Evolutionary conservation across 2,113 vertebrate genomes (phyloP), one percentile per base, ranked within the genome.

Genomic region (Eurypyga helias): DNA sequence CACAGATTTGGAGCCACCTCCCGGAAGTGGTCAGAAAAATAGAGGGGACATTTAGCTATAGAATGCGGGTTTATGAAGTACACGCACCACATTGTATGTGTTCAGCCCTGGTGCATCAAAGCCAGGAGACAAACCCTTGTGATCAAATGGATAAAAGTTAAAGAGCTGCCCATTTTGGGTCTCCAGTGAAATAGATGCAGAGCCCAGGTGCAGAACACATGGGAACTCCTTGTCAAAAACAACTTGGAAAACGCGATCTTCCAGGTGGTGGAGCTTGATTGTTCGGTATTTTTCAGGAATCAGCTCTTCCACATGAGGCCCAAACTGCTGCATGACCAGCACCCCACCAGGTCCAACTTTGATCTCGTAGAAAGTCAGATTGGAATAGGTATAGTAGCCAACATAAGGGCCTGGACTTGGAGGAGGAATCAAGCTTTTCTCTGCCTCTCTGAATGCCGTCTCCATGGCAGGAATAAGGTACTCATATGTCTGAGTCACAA

Each of bases 51-150:
- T 41, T 90, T 93, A 98, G 52, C 87, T 96, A 31, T 97, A 96
- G 93, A 99, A 99, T 6, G 95, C 82, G 0, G 99, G 99, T 84
- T 98, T 98, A 23, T 79, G 97, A 31, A 67, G 93, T 18, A 99
- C 98, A 17, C 99, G 98, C 55, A 98, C 89, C 26, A 99, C 98
- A 4, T 96, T 98, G 95, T 99, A 99, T 0, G 99, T 99, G 98
- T 99, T 99, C 45, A 99, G 98, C 20, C 99, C 99, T 0, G 99
- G 99, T 7, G 98, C 99, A 28, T 99, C 99, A 25, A 99, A 99
- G 17, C 99, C 99, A 0, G 99, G 98, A 4, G 99, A 99, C 76
- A 99, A 81, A 23, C 99, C 99, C 55, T 98, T 98, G 70, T 96
- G 96, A 55, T 98, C 98, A 0, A 99, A 98, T 1, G 92, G 97